Base-by-base conservation (phyloP, 2,888 invertebrate species). In the Eupithecia subfuscata region DNA sequence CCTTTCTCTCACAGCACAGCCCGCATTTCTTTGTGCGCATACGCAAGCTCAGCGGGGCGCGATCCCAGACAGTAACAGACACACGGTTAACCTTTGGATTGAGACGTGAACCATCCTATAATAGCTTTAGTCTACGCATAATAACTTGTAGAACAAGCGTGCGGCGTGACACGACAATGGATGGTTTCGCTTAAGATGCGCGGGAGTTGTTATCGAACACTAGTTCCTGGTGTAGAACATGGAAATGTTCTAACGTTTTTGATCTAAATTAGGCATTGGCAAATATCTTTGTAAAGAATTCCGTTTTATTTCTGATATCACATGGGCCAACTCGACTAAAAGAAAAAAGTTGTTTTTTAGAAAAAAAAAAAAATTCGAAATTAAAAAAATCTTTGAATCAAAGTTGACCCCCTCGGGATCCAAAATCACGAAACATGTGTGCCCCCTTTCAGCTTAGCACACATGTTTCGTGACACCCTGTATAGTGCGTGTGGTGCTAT, bases 51-150 rank as follows among this genome's bases (percentile, higher is more conserved):
- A 93, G 94, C 94, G 94, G 94, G 94, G 91, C 87, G 93, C 93
- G 92, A 90, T 91, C 89, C 84, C 93, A 90, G 94, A 93, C 93
- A 92, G 92, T 92, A 93, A 94, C 94, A 91, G 93, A 92, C 94
- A 94, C 86, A 90, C 92, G 84, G 94, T 94, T 94, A 94, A 94
- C 94, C 94, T 94, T 93, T 92, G 83, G 92, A 94, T 94, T 93
- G 93, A 94, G 94, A 93, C 86, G 92, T 94, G 94, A 93, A 94
- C 94, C 90, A 89, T 86, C 84, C 85, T 90, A 91, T 94, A 94
- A 94, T 93, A 86, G 91, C 88, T 83, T 84, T 78, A 85, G 82
- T 85, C 85, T 87, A 85, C 84, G 84, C 84, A 87, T 88, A 86
- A 84, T 85, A 84, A 86, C 83, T 77, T 80, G 74, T 80, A 69